A percentile compares a stretch with the other conserved stretches of the same genome.
Evolutionary conservation across 2,113 vertebrate genomes (phyloP).

Genomic region (Equus przewalskii): DNA sequence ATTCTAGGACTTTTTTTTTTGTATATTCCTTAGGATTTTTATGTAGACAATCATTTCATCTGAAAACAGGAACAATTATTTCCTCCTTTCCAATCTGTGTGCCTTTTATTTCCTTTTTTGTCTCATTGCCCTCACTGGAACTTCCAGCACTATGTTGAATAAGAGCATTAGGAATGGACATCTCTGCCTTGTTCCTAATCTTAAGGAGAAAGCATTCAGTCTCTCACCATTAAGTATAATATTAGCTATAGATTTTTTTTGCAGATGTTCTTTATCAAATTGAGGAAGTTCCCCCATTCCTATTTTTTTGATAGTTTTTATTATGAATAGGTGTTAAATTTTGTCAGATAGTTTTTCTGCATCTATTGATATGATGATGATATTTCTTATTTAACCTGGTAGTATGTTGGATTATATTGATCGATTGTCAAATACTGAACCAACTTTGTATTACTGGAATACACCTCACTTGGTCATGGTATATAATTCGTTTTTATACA

Average conservation of each 20-base stretch:
- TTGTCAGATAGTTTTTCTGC: not conserved
- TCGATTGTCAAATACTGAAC: not conserved
- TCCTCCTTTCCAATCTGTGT: not conserved
- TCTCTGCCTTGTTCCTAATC: not conserved
- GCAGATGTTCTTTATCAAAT: not conserved
- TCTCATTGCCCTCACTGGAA: not conserved
- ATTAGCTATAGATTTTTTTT: not conserved
- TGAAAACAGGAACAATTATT: not conserved
- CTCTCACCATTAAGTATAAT: not conserved
- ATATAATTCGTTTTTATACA: not conserved
- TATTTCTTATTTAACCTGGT: not conserved
- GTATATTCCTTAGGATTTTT: not conserved
- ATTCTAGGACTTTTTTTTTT: not conserved
- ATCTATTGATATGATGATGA: not conserved
- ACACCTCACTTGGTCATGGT: not conserved
- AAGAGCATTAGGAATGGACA: not conserved
- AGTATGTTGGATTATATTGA: not conserved
- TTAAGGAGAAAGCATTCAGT: not conserved
- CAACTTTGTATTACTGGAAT: not conserved
- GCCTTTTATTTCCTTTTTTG: conserved; percentile 3
- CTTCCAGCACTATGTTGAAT: not conserved
- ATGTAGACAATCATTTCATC: not conserved
- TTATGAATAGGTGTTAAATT: not conserved
- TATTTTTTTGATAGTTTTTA: not conserved
- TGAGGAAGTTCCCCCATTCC: not conserved